These are phyloP conservation scores for Ormyrus nitidulus DNA, from an alignment of 2,888 invertebrate species.

Conservation along the genomic window DNA sequence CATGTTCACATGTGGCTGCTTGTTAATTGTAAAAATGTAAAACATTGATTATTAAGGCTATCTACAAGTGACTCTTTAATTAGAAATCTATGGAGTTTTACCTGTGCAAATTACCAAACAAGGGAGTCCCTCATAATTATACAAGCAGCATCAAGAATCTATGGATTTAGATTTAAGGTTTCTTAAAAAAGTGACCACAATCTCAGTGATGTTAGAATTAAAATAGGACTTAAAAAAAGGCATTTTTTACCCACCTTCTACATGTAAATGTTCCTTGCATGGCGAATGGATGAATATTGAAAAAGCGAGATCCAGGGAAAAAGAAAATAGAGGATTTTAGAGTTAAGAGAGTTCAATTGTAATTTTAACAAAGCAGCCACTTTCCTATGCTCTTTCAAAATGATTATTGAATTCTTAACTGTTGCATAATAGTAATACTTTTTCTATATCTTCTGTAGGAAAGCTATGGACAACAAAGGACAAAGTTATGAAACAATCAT, in stretches of 20 bases:
- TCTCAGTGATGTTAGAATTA: constrained; percentile 18
- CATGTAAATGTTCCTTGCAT: not conserved
- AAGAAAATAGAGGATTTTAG: constrained; percentile 8
- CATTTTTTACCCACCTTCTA: constrained; percentile 10
- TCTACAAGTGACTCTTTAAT: not conserved
- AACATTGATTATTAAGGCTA: constrained; percentile 6
- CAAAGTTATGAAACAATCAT: constrained; percentile 88
- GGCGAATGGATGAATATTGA: constrained; percentile 11
- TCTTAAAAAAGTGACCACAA: constrained; percentile 2
- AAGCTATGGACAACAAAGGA: constrained; percentile 87
- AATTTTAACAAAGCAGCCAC: constrained; percentile 69
- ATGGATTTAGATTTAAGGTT: constrained; percentile 28
- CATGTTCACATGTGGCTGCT: constrained; percentile 60
- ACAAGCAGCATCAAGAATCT: constrained; percentile 19
- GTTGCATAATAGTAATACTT: constrained; percentile 24
- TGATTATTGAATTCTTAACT: constrained; percentile 24
- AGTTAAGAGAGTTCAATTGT: constrained; percentile 47
- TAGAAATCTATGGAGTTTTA: not conserved
- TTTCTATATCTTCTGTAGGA: constrained; percentile 76
- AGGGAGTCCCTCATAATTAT: constrained; percentile 5
- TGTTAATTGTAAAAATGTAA: constrained; percentile 59
- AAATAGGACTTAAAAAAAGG: constrained; percentile 16
- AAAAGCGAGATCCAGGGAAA: not conserved
- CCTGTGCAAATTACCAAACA: constrained; percentile 8
- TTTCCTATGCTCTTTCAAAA: constrained; percentile 63